Percentiles rank a stretch among this genome's conserved stretches.
Conservation (phyloP, 2,888 invertebrate genomes). For the Sarcophaga carnaria region DNA sequence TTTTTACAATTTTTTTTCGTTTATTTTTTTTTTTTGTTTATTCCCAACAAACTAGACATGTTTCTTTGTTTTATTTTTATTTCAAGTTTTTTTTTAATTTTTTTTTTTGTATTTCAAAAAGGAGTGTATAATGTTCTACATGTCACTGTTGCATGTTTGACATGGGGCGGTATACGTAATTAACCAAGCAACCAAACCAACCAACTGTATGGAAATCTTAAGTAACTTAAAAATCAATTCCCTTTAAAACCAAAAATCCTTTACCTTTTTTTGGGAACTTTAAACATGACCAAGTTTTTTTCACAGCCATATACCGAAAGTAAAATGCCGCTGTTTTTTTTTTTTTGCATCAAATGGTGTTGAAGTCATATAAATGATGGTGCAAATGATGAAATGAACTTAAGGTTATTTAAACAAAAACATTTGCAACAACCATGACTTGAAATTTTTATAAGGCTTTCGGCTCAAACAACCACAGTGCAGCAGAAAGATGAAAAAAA, state of each 20-base stretch:
- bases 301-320: neutral
- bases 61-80: conserved; percentile 15
- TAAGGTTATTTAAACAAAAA: conserved; percentile 35
- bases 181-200: conserved; percentile 45
- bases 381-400: conserved; percentile 69
- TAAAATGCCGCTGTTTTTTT: conserved; percentile 16
- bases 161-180: conserved; percentile 69
- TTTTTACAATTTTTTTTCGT: conserved; percentile 17
- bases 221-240: conserved; percentile 45
- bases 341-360: conserved; percentile 55
- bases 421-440: neutral
- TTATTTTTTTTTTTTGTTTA: conserved; percentile 18
- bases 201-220: neutral
- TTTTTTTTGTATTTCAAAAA: conserved; percentile 14
- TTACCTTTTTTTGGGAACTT: neutral
- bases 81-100: neutral
- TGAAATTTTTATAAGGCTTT: neutral
- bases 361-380: conserved; percentile 68
- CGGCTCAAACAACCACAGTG: neutral
- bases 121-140: conserved; percentile 62
- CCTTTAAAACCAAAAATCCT: neutral
- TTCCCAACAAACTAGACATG: conserved; percentile 29
- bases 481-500: neutral
- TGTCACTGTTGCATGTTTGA: conserved; percentile 68
- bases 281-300: neutral